Evolutionary conservation across 2,797 vertebrate species (phyloP), one percentile per base, ranked within the genome.

Genomic region (Miichthys miiuy): DNA sequence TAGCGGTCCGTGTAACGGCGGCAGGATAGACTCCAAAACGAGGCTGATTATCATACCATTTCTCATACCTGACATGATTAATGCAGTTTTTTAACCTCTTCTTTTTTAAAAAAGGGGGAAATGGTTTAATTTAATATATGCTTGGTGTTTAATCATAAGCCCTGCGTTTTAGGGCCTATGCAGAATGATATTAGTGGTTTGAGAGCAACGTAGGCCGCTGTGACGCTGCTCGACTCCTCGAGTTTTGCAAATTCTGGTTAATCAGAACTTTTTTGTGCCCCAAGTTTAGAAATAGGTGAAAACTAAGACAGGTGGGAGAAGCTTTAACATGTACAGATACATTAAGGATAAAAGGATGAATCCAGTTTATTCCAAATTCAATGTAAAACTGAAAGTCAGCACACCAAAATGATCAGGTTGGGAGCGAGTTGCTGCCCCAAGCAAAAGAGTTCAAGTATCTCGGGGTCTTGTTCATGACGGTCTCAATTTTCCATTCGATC

Each of bases 121-220:
- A 34, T 75, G 79, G 80, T 89, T 93, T 93, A 92, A 93, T 93
- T 93, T 93, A 93, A 94, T 93, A 91, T 90, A 88, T 92, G 81
- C 91, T 84, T 42, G 73, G 63, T 84, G 80, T 91, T 87, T 91
- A 89, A 93, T 92, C 89, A 34, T 93, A 93, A 92, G 85, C 88
- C 12, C 71, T 47, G 78, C 77, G 34, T 88, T 86, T 87, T 51
- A 72, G 72, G 79, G 75, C 48, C 80, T 81, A 65, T 80, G 79
- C 75, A 27, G 82, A 72, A 83, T 68, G 38, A 87, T 83, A 89
- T 86, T 76, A 87, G 79, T 61, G 82, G 72, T 72, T 77, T n/a
- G n/a, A 68, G 71, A 79, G 81, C 51, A 48, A 57, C 68, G 38
- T 34, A 78, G 84, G 86, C 83, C 83, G 64, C 41, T 48, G 38